Conservation (phyloP, 2,888 invertebrate species). For the Anthrax anthrax region DNA sequence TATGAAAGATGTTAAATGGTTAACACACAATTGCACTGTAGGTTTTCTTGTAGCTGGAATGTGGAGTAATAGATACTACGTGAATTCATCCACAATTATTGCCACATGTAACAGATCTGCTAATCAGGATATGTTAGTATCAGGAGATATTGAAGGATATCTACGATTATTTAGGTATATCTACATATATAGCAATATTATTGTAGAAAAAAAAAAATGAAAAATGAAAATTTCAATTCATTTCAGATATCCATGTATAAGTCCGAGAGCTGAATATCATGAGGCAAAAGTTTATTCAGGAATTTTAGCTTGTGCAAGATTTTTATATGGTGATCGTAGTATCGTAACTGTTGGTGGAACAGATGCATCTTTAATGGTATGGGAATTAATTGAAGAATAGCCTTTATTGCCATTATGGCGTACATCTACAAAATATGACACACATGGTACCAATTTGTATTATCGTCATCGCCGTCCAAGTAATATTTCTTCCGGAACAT, state of each 20-base stretch:
- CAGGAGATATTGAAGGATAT: slow-evolving; percentile 83
- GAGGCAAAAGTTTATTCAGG: slow-evolving; percentile 81
- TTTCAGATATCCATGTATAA: slow-evolving; percentile 66
- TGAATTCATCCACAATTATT: slow-evolving; percentile 68
- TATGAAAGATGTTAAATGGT: slow-evolving; percentile 85
- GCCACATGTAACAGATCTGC: slow-evolving; percentile 69
- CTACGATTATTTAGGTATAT: slow-evolving; percentile 62
- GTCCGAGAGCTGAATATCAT: slow-evolving; percentile 73
- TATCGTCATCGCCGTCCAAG: slow-evolving; percentile 27
- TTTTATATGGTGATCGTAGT: slow-evolving; percentile 75
- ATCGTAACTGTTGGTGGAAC: slow-evolving; percentile 74
- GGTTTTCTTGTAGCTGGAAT: slow-evolving; percentile 78
- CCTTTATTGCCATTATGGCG: slow-evolving; percentile 30
- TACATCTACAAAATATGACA: slow-evolving; percentile 8
- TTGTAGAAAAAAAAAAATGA: background rate
- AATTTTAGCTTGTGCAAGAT: slow-evolving; percentile 61
- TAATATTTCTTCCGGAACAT: slow-evolving; percentile 28
- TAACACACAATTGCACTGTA: slow-evolving; percentile 72
- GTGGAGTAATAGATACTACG: slow-evolving; percentile 83
- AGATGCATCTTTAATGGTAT: slow-evolving; percentile 80
- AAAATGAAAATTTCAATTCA: background rate
- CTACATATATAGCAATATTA: background rate
- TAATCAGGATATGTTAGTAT: slow-evolving; percentile 67
- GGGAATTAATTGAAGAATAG: slow-evolving; percentile 58
- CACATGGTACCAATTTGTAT: slow-evolving; percentile 24